Conservation (phyloP, 2,888 invertebrate genomes). For the Creontiades dilutus region DNA sequence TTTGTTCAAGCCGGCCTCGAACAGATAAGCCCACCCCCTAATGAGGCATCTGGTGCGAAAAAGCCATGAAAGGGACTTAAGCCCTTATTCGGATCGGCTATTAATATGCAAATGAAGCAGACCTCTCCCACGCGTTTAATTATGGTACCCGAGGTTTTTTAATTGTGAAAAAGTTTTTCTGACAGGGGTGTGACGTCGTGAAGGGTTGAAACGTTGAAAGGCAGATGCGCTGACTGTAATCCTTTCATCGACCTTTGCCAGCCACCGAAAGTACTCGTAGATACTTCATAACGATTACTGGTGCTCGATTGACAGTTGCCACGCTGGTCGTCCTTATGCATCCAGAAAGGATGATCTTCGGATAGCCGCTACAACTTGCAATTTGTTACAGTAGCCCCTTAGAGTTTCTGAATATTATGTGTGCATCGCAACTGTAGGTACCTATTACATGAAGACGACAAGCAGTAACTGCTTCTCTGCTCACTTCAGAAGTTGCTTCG, state of each 20-base stretch:
- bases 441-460: no score
- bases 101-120: conserved; percentile 35
- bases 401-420: no score
- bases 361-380: no score
- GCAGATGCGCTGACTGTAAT: conserved; percentile 35
- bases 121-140: conserved; percentile 35
- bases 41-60: conserved; percentile 35
- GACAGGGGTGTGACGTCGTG: conserved; percentile 26
- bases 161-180: conserved; percentile 34
- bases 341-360: no score
- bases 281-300: not conserved
- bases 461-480: no score
- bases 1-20: not conserved
- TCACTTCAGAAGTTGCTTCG: no score
- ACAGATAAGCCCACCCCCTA: conserved; percentile 29
- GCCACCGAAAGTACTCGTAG: not conserved
- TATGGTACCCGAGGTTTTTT: conserved; percentile 28
- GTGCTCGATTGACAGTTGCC: no score
- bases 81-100: conserved; percentile 28
- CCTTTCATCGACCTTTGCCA: not conserved
- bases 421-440: no score
- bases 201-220: conserved; percentile 12
- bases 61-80: conserved; percentile 31
- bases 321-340: no score
- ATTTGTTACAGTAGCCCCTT: no score